Conservation (phyloP, 1,140 invertebrate genomes). For the Carcinoscorpius rotundicauda region DNA sequence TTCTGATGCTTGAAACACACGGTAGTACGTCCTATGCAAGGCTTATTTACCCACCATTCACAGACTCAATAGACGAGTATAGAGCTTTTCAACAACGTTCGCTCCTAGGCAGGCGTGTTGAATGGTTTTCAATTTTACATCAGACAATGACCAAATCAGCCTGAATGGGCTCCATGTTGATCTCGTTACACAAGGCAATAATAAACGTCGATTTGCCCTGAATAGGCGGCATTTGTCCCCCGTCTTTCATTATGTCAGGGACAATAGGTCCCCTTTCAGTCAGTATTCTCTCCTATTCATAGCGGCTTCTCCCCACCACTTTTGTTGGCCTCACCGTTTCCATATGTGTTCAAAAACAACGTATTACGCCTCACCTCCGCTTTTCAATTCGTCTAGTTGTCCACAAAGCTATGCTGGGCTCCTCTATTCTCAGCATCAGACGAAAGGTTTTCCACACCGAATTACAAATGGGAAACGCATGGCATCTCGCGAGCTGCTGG, state of each 20-base stretch:
- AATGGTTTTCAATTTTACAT: constrained; percentile 34
- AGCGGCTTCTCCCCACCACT: constrained; percentile 43
- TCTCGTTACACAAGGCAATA: constrained; percentile 30
- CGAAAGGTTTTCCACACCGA: not conserved
- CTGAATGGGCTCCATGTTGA: constrained; percentile 28
- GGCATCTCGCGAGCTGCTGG: too few species aligned
- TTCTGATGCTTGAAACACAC: too few species aligned
- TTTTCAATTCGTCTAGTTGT: constrained; percentile 41
- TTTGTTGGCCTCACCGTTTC: constrained; percentile 33
- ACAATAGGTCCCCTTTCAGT: constrained; percentile 27
- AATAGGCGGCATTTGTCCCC: constrained; percentile 30
- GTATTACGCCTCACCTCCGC: constrained; percentile 43
- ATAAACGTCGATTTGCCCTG: constrained; percentile 29
- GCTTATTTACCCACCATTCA: constrained; percentile 3
- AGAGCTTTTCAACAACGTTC: constrained; percentile 7
- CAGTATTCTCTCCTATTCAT: constrained; percentile 43
- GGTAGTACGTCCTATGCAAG: not conserved
- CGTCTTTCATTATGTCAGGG: constrained; percentile 31
- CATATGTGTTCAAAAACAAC: constrained; percentile 34
- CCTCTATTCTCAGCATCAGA: constrained; percentile 5
- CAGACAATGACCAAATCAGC: constrained; percentile 29
- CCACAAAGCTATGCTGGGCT: not conserved
- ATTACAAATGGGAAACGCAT: not conserved
- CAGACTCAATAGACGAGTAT: not conserved
- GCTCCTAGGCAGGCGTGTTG: constrained; percentile 8